Percentiles rank a stretch among this genome's conserved stretches.
Conservation (phyloP, 1,140 invertebrate genomes). For the Lordiphosa stackelbergi region DNA sequence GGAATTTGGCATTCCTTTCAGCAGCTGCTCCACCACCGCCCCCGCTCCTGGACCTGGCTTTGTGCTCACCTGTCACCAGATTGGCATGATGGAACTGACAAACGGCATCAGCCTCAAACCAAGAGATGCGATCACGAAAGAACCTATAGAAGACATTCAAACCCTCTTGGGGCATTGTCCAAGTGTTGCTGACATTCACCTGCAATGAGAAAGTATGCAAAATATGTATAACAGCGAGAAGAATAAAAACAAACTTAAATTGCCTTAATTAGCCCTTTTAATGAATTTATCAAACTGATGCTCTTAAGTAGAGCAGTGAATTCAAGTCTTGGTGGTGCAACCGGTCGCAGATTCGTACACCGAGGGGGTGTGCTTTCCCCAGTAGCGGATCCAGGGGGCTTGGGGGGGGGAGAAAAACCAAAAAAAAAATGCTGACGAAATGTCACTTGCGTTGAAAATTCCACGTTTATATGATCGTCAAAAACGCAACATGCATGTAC, state of each 20-base stretch:
- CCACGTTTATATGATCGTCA: too few species aligned
- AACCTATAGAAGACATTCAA: constrained; percentile 87
- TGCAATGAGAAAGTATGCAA: constrained; percentile 68
- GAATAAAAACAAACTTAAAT: neutral
- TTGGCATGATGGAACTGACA: constrained; percentile 88
- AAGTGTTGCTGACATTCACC: constrained; percentile 87
- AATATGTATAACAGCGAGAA: neutral
- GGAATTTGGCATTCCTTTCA: constrained; percentile 33
- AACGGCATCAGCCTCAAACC: constrained; percentile 87
- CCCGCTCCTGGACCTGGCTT: constrained; percentile 19
- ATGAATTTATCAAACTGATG: too few species aligned
- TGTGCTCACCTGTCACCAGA: constrained; percentile 82
- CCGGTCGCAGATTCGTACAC: too few species aligned
- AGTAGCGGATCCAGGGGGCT: too few species aligned
- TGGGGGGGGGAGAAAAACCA: too few species aligned
- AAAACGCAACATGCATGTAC: too few species aligned
- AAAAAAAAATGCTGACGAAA: too few species aligned
- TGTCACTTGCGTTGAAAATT: too few species aligned
- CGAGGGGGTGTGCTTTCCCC: too few species aligned
- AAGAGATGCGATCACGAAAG: constrained; percentile 86
- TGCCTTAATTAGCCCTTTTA: too few species aligned
- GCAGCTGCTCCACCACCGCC: neutral
- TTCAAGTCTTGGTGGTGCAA: too few species aligned
- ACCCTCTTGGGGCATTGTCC: constrained; percentile 85
- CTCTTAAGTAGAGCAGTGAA: too few species aligned